Conservation (phyloP, 2,888 invertebrate species). For the Heliconius cydno region DNA sequence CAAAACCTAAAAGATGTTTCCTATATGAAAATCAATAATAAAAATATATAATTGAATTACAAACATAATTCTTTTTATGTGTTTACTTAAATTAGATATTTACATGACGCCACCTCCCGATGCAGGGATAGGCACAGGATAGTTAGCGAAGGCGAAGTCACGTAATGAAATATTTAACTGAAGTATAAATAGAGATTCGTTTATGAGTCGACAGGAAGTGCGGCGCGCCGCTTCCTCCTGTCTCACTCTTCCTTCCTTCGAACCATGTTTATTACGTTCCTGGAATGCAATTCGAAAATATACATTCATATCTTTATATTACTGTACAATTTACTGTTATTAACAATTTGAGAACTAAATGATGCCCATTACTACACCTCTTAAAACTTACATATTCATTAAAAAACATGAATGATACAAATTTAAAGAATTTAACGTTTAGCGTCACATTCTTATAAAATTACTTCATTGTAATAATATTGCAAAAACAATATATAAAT, state of each 20-base stretch:
- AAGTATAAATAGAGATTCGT: conserved; percentile 50
- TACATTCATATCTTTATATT: conserved; percentile 6
- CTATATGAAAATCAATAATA: conserved; percentile 29
- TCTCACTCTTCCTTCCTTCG: conserved; percentile 62
- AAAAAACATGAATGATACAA: not conserved
- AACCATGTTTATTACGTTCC: conserved; percentile 48
- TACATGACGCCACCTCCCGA: not conserved
- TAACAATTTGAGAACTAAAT: not conserved
- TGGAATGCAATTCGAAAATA: conserved; percentile 45
- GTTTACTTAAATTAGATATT: not conserved
- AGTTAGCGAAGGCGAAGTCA: conserved; percentile 14
- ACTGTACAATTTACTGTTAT: conserved; percentile 31
- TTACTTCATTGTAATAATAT: not conserved
- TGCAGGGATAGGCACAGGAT: not conserved
- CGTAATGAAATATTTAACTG: conserved; percentile 28
- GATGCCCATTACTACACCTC: not conserved
- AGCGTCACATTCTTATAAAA: not conserved
- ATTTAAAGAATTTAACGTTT: not conserved
- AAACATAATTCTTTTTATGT: conserved; percentile 20
- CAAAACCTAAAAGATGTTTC: conserved; percentile 28
- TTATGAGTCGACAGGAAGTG: conserved; percentile 47
- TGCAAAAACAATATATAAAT: not conserved
- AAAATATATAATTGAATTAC: conserved; percentile 29
- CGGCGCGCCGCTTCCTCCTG: conserved; percentile 54
- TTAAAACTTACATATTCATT: not conserved